Conservation (phyloP, 2,113 vertebrate species). For the Chamaea fasciata region DNA sequence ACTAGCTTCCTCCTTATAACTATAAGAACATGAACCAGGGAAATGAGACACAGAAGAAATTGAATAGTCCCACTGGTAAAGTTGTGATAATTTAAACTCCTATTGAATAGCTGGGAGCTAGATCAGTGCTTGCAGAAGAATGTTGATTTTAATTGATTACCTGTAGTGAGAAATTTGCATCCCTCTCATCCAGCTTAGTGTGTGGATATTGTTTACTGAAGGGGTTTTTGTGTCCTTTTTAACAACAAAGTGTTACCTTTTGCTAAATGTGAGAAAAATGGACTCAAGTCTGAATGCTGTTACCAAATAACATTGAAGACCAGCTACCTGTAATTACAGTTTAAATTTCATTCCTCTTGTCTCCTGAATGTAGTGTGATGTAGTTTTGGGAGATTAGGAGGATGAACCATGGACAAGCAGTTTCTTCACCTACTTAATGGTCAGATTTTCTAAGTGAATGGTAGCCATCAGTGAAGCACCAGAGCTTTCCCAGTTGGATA, state of each 20-base stretch:
- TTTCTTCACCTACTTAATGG: background rate
- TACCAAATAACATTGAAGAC: background rate
- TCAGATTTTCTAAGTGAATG: background rate
- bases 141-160: background rate
- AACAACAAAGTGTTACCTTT: background rate
- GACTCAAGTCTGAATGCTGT: background rate
- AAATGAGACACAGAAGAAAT: background rate
- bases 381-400: background rate
- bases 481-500: background rate
- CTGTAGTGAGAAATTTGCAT: background rate
- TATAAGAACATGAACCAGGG: background rate
- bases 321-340: background rate
- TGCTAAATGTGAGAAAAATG: background rate
- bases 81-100: background rate
- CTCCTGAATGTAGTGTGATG: background rate
- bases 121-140: background rate
- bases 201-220: background rate
- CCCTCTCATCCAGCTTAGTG: background rate
- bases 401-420: background rate
- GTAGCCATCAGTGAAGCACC: background rate
- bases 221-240: background rate
- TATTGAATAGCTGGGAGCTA: background rate
- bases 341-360: background rate
- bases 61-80: background rate
- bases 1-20: background rate